Evolutionary conservation across 2,888 invertebrate species (phyloP), one percentile per base, ranked within the genome.

Genomic region (Nematopogon swammerdamellus): DNA sequence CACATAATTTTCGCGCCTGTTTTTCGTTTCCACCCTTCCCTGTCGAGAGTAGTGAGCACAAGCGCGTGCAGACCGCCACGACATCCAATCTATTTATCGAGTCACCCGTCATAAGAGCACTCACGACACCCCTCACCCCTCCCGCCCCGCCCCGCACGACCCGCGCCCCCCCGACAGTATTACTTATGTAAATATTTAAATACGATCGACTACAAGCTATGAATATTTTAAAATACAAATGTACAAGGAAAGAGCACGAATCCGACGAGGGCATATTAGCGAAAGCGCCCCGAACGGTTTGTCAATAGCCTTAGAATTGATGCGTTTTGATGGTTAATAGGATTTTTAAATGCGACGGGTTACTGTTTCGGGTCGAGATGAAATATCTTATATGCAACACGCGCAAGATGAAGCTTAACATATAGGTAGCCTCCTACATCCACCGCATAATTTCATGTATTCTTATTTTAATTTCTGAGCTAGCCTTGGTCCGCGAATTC

Each of bases 151-250:
- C 47, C 47, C 48, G 67, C 66, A 65, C 4, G 5, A 25, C 25
- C 50, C 44, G 29, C 49, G 29, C 50, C 44, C 47, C 48, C n/a
- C 67, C 66, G 51, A 49, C 55, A 55, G 54, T 53, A 53, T 54
- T 36, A 65, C 79, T 80, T 80, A 80, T 80, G 80, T 77, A 80
- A 80, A 80, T 80, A 81, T 80, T 80, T 80, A 81, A 80, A 81
- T 80, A 80, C 80, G 79, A 80, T 80, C 74, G 72, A 75, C 79
- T 77, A 76, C 80, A 79, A 75, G 75, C 80, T 80, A 81, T 81
- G 80, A 81, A 81, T 81, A 81, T 81, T 77, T 81, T 81, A 81
- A 80, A 74, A 67, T 73, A 70, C 65, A 72, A 75, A 44, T 44
- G 18, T 44, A 44, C 18, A 44, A 44, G 18, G 18, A 47, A 30